A percentile compares a stretch with the other conserved stretches of the same genome.
Conservation (phyloP, 2,113 vertebrate genomes). For the Thamnaconus septentrionalis region DNA sequence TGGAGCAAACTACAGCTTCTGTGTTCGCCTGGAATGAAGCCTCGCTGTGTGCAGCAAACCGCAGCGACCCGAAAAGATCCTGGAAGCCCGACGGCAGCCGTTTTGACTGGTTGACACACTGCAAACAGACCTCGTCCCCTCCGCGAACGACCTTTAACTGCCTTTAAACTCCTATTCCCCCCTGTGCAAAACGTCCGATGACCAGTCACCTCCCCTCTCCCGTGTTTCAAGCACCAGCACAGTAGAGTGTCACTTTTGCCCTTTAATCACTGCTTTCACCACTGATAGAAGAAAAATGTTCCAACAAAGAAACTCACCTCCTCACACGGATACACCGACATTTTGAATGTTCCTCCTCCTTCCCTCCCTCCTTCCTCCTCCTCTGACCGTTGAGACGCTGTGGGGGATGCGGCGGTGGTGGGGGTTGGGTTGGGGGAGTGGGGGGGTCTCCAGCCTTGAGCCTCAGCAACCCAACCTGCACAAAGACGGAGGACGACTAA, state of each 20-base stretch:
- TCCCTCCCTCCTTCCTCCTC: neutral
- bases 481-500: too few species aligned
- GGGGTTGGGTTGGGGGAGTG: too few species aligned
- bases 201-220: conserved; percentile 27
- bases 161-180: conserved; percentile 47
- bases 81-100: conserved; percentile 20
- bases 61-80: neutral
- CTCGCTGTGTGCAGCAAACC: too few species aligned
- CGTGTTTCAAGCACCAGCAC: conserved; percentile 19
- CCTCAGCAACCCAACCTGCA: too few species aligned
- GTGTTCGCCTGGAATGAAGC: too few species aligned
- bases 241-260: conserved; percentile 34
- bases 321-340: conserved; percentile 46
- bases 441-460: too few species aligned
- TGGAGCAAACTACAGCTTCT: too few species aligned
- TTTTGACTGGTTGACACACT: conserved; percentile 20
- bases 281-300: neutral
- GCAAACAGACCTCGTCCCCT: conserved; percentile 24
- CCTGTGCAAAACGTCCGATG: conserved; percentile 39
- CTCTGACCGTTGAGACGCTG: neutral
- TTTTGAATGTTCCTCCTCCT: conserved; percentile 45
- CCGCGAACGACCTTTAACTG: conserved; percentile 62
- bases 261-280: conserved; percentile 34
- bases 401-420: too few species aligned
- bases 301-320: conserved; percentile 28